phyloP scores from a whole-genome alignment of 2,888 invertebrate genomes.

The Nysson spinosus region DNA sequence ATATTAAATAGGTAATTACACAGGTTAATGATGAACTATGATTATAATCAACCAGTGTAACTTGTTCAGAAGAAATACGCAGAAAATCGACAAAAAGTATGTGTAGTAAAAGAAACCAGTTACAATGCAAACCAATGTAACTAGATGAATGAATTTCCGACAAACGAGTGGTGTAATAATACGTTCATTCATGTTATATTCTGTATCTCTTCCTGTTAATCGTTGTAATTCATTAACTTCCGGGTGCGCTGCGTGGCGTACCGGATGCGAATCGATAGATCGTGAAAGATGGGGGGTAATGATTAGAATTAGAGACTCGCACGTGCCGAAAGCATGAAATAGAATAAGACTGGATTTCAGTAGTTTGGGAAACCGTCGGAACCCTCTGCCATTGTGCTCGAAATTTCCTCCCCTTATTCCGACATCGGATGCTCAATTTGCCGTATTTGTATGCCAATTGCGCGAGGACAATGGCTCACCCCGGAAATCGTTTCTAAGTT shows the following conservation, averaged over 20 bases:
- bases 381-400: constrained; percentile 26
- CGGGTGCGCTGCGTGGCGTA: constrained; percentile 42
- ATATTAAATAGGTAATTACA: too few relatives aligned
- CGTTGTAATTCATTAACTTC: constrained; percentile 52
- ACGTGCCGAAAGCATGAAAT: constrained; percentile 20
- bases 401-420: constrained; percentile 15
- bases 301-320: constrained; percentile 33
- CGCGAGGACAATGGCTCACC: constrained; percentile 41
- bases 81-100: too few relatives aligned
- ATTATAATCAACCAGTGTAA: too few relatives aligned
- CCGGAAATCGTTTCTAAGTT: constrained; percentile 44
- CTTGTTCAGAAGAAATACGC: too few relatives aligned
- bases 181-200: constrained; percentile 28
- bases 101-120: too few relatives aligned
- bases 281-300: constrained; percentile 44
- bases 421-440: constrained; percentile 10
- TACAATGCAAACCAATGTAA: too few relatives aligned
- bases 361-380: constrained; percentile 26
- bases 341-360: constrained; percentile 15
- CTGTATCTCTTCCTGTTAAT: constrained; percentile 8
- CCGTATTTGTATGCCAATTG: constrained; percentile 37
- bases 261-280: constrained; percentile 47
- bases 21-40: too few relatives aligned
- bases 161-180: constrained; percentile 12
- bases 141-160: too few relatives aligned